Evolutionary conservation across 2,888 invertebrate genomes (phyloP).

Genomic region (Pyrocoelia pectoralis): DNA sequence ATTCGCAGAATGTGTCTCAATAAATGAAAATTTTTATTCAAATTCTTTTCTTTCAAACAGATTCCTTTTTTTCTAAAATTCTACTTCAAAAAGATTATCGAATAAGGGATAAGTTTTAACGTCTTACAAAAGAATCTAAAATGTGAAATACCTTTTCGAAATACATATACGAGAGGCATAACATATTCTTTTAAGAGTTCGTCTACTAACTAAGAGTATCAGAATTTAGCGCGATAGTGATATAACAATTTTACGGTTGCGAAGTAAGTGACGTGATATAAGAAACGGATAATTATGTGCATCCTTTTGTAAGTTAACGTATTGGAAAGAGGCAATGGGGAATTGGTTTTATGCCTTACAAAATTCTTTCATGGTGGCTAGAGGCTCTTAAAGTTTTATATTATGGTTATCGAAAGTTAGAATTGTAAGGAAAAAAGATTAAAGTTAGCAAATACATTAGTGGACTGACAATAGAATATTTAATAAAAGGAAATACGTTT

Average conservation of each 20-base stretch:
- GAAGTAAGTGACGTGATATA: neutral
- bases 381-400: slow-evolving; percentile 1
- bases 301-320: slow-evolving; percentile 1
- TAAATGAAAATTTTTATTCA: too few species aligned
- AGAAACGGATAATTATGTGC: neutral
- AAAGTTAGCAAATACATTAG: neutral
- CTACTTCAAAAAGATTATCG: too few species aligned
- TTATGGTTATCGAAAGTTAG: slow-evolving; percentile 1
- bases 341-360: neutral
- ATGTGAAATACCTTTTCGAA: too few species aligned
- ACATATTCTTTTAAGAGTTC: too few species aligned
- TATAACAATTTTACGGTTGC: neutral
- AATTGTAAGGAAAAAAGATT: neutral
- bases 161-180: too few species aligned
- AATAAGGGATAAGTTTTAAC: too few species aligned
- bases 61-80: too few species aligned
- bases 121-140: too few species aligned
- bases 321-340: neutral
- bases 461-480: neutral
- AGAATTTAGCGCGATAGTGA: neutral
- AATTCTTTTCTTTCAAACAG: too few species aligned
- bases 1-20: too few species aligned
- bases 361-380: neutral
- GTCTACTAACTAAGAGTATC: too few species aligned
- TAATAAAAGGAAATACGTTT: neutral